phyloP scores from a whole-genome alignment of 2,113 vertebrate genomes.

The Mormyrus lacerda region DNA sequence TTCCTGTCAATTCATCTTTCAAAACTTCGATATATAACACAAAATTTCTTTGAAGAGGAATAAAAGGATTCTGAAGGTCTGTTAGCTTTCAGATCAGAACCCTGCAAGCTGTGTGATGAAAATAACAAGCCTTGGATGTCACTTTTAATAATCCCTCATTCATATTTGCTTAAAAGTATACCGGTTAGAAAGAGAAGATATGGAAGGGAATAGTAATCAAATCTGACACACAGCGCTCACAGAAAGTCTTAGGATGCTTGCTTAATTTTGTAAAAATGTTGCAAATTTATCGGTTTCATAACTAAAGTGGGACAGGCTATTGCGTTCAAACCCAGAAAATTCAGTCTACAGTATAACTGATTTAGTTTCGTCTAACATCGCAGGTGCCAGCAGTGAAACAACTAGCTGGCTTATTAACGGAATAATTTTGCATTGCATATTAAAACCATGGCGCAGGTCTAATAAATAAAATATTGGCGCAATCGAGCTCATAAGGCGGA shows the following conservation, averaged over 20 bases:
- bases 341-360: too few species aligned
- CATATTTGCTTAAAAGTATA: neutral
- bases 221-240: neutral
- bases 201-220: neutral
- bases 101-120: neutral
- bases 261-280: neutral
- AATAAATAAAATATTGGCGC: too few species aligned
- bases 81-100: neutral
- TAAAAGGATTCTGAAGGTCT: neutral
- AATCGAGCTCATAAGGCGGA: too few species aligned
- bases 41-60: constrained; percentile 5
- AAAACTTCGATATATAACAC: neutral
- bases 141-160: neutral
- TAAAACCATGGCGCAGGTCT: too few species aligned
- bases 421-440: too few species aligned
- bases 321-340: too few species aligned
- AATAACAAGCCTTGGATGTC: neutral
- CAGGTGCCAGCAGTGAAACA: too few species aligned
- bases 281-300: neutral
- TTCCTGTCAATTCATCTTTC: neutral
- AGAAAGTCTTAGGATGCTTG: neutral
- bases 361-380: too few species aligned
- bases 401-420: too few species aligned
- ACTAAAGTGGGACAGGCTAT: neutral
- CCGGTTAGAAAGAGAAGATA: neutral